Percentiles rank a stretch among this genome's conserved stretches.
Conservation (phyloP, 2,113 vertebrate species). For the Nothobranchius kuhntae region DNA sequence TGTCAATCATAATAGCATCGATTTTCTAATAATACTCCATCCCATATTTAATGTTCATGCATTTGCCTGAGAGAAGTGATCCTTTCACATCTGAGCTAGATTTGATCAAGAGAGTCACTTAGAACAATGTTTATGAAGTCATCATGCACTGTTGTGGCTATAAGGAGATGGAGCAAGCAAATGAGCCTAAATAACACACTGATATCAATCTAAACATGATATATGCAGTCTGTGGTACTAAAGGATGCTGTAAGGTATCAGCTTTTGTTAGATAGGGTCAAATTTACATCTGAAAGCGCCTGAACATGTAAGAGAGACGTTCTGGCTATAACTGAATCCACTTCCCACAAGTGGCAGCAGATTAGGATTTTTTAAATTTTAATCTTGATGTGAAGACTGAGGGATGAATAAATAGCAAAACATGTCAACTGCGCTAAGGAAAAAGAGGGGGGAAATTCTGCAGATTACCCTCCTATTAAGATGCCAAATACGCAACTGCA, state of each 20-base stretch:
- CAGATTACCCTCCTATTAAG: constrained; percentile 12
- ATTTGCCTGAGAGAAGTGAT: constrained; percentile 38
- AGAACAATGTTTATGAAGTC: no score
- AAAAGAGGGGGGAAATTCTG: neutral
- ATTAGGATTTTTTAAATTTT: neutral
- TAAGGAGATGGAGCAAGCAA: constrained; percentile 17
- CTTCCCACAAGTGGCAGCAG: constrained; percentile 37
- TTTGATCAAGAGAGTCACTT: constrained; percentile 36
- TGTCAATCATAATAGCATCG: constrained; percentile 31
- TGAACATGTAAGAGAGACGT: constrained; percentile 6
- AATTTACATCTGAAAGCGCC: constrained; percentile 26
- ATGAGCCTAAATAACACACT: constrained; percentile 20
- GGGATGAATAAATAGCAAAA: neutral
- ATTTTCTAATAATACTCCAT: constrained; percentile 42
- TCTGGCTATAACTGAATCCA: constrained; percentile 11
- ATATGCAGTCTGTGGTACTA: constrained; percentile 1
- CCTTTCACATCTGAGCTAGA: constrained; percentile 56
- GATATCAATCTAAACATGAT: neutral
- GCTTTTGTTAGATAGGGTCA: constrained; percentile 23
- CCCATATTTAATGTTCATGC: constrained; percentile 16
- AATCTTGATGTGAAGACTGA: neutral
- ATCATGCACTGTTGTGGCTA: constrained; percentile 13
- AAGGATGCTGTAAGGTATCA: constrained; percentile 2
- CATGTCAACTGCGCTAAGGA: neutral
- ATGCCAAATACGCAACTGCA: constrained; percentile 48